phyloP scores from a whole-genome alignment of 1,140 invertebrate species.

The Drosophila virilis region DNA sequence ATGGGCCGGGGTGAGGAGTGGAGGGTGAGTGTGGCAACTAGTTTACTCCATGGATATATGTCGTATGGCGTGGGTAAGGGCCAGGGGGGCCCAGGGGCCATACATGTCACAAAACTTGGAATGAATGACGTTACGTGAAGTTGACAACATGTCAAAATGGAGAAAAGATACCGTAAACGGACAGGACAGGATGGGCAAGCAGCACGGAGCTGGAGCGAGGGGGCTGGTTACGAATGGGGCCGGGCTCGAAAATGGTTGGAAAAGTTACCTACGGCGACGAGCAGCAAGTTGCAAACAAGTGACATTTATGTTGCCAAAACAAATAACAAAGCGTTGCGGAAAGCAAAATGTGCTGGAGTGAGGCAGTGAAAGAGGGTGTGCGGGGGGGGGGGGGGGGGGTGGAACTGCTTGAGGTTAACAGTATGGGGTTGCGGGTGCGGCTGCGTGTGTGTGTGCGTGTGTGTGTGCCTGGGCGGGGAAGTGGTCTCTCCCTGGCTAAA shows the following conservation, averaged over 20 bases:
- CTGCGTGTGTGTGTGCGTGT: background rate
- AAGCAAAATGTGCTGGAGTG: conserved; percentile 6
- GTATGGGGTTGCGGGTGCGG: no score
- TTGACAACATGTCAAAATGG: conserved; percentile 80
- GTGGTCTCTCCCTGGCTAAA: conserved; percentile 45
- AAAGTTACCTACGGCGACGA: conserved; percentile 38
- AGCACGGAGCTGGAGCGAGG: background rate
- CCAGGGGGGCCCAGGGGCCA: conserved; percentile 23
- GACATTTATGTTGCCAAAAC: conserved; percentile 81
- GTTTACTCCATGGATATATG: background rate
- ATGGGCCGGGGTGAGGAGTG: no score
- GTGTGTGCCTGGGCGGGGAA: conserved; percentile 13
- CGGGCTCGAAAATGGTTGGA: background rate
- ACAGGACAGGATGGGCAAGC: conserved; percentile 25
- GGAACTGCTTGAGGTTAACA: no score
- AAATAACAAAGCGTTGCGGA: conserved; percentile 57
- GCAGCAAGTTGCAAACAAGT: conserved; percentile 71
- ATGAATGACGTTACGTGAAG: conserved; percentile 80
- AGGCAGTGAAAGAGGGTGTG: background rate
- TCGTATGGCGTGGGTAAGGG: background rate
- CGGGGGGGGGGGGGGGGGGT: no score
- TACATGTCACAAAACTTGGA: conserved; percentile 76
- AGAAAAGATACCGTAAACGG: conserved; percentile 75
- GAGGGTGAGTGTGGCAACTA: background rate
- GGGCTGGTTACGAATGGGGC: background rate